phyloP scores from a whole-genome alignment of 2,797 vertebrate species.

The Tangara arthus region DNA sequence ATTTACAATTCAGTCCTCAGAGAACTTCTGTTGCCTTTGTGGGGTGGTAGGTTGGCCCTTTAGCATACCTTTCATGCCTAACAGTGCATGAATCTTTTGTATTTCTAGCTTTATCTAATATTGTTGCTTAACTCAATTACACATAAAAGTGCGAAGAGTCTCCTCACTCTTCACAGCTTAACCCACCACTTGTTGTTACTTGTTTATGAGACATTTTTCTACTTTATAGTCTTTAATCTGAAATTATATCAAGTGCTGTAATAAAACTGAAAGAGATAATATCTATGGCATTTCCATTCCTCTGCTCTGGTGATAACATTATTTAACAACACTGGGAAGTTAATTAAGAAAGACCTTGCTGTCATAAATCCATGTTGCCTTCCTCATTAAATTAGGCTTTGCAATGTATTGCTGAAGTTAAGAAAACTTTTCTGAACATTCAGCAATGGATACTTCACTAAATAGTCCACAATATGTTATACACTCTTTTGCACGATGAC shows the following conservation, averaged over 20 bases:
- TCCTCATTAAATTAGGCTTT: slow-evolving; percentile 58
- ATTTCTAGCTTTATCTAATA: slow-evolving; percentile 58
- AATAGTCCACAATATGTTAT: not conserved
- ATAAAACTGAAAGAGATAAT: slow-evolving; percentile 68
- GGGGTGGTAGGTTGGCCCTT: slow-evolving; percentile 16
- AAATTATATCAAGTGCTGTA: slow-evolving; percentile 67
- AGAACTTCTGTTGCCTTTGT: slow-evolving; percentile 37
- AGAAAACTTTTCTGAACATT: slow-evolving; percentile 46
- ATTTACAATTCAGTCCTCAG: not conserved
- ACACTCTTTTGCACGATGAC: not conserved
- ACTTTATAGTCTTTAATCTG: slow-evolving; percentile 66
- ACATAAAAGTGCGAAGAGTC: slow-evolving; percentile 8
- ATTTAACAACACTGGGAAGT: slow-evolving; percentile 65
- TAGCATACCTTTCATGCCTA: slow-evolving; percentile 59
- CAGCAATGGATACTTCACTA: not conserved
- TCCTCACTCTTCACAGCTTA: slow-evolving; percentile 18
- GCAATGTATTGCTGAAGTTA: slow-evolving; percentile 15
- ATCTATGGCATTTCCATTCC: slow-evolving; percentile 65
- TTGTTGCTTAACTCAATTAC: slow-evolving; percentile 51
- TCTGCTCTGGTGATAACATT: slow-evolving; percentile 66
- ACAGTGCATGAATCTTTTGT: slow-evolving; percentile 61
- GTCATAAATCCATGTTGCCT: slow-evolving; percentile 65
- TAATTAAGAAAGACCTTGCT: slow-evolving; percentile 71
- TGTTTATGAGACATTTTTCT: slow-evolving; percentile 64
- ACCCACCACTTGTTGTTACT: slow-evolving; percentile 55